Conservation (phyloP, 2,888 invertebrate species). For the Ichneumoninae sp. region DNA sequence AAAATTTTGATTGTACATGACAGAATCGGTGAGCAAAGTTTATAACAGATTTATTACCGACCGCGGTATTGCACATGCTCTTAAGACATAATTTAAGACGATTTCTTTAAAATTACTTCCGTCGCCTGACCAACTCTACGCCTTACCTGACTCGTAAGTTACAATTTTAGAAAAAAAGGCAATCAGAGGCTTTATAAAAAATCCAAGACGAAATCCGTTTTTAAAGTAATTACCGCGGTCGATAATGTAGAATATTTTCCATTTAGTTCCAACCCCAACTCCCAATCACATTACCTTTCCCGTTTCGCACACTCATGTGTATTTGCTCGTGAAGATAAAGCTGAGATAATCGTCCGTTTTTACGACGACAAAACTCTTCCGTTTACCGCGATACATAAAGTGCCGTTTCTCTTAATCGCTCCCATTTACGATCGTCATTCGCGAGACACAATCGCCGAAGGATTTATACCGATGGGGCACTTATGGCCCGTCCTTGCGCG, state of each 20-base stretch:
- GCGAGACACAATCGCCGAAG: constrained; percentile 23
- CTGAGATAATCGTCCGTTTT: constrained; percentile 4
- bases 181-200: neutral
- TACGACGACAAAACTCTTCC: neutral
- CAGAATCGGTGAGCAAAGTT: too few species aligned
- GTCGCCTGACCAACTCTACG: too few species aligned
- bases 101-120: too few species aligned
- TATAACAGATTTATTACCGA: too few species aligned
- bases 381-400: neutral
- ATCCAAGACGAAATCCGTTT: neutral
- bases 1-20: too few species aligned
- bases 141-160: too few species aligned
- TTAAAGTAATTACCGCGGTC: neutral
- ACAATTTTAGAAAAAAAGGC: too few species aligned
- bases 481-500: neutral
- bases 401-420: neutral
- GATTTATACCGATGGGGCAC: constrained; percentile 44
- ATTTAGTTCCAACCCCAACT: neutral
- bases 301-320: neutral
- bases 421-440: constrained; percentile 18
- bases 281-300: neutral
- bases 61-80: too few species aligned
- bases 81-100: too few species aligned
- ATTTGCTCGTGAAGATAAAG: neutral
- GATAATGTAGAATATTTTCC: neutral